These are phyloP conservation scores for Acleris cristana DNA, from an alignment of 2,888 invertebrate species.

Conservation along the genomic window DNA sequence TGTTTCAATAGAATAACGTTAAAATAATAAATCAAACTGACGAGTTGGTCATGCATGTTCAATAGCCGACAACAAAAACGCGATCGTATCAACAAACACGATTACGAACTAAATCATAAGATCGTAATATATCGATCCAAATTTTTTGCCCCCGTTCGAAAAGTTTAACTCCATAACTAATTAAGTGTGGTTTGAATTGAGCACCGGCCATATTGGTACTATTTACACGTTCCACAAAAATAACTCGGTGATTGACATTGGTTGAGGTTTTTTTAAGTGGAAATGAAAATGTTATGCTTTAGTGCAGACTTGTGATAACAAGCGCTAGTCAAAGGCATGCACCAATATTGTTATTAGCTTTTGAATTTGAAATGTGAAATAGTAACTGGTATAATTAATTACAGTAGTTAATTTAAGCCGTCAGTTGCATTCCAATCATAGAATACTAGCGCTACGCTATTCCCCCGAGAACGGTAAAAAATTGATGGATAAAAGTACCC, in stretches of 20 bases:
- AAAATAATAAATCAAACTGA: constrained; percentile 3
- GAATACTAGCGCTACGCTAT: too few relatives aligned
- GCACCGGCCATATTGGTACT: constrained; percentile 14
- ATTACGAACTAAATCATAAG: constrained; percentile 19
- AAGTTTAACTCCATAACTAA: constrained; percentile 26
- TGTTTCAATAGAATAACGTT: too few relatives aligned
- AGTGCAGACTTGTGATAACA: too few relatives aligned
- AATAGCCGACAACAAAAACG: constrained; percentile 22
- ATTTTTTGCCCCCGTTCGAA: constrained; percentile 24
- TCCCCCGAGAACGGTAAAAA: too few relatives aligned
- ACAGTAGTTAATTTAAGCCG: background rate
- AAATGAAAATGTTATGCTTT: constrained; percentile 2
- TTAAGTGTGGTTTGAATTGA: constrained; percentile 15
- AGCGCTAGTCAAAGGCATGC: background rate
- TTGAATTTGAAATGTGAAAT: background rate
- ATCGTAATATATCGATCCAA: constrained; percentile 22
- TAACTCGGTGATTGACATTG: constrained; percentile 7
- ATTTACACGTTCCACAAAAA: constrained; percentile 34
- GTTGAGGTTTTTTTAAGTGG: background rate
- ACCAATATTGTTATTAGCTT: background rate
- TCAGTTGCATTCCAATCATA: background rate
- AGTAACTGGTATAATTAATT: background rate
- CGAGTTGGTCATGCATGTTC: constrained; percentile 20
- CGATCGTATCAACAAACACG: constrained; percentile 30
- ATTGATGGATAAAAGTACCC: too few relatives aligned